Conservation (phyloP, 2,888 invertebrate species). For the Fragum fragum region DNA sequence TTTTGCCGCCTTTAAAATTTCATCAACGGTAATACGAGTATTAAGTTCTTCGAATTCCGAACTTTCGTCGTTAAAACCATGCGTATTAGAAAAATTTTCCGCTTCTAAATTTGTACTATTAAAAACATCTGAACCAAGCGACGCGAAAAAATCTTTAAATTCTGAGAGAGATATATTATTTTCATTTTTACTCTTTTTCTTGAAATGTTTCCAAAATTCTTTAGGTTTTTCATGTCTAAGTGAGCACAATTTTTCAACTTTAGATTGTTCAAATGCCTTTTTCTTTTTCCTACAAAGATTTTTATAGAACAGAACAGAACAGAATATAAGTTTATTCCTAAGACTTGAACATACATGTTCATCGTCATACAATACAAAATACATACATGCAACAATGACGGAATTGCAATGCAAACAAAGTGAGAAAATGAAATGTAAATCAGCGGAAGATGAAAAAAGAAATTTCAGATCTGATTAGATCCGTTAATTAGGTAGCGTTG, state of each 20-base stretch:
- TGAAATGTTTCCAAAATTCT: slow-evolving; percentile 23
- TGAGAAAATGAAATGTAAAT: too few relatives aligned
- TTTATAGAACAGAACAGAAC: too few relatives aligned
- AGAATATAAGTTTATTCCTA: too few relatives aligned
- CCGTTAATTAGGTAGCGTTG: too few relatives aligned
- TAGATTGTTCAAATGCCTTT: neutral
- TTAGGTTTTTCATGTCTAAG: slow-evolving; percentile 1
- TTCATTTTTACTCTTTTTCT: neutral
- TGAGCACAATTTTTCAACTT: slow-evolving; percentile 6
- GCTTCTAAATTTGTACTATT: neutral
- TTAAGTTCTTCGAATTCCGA: neutral
- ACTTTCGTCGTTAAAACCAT: slow-evolving; percentile 11
- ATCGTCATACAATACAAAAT: too few relatives aligned
- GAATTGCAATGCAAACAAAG: too few relatives aligned
- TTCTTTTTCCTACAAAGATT: neutral
- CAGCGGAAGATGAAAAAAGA: too few relatives aligned
- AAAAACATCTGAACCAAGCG: neutral
- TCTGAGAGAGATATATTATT: neutral
- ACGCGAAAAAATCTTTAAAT: neutral
- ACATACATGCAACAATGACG: too few relatives aligned
- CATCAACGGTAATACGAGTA: neutral
- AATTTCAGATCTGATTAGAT: too few relatives aligned
- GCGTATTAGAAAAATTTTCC: neutral
- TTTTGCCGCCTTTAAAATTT: neutral
- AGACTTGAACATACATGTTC: too few relatives aligned